phyloP scores from a whole-genome alignment of 2,797 vertebrate genomes.

The Ceryle rudis region DNA sequence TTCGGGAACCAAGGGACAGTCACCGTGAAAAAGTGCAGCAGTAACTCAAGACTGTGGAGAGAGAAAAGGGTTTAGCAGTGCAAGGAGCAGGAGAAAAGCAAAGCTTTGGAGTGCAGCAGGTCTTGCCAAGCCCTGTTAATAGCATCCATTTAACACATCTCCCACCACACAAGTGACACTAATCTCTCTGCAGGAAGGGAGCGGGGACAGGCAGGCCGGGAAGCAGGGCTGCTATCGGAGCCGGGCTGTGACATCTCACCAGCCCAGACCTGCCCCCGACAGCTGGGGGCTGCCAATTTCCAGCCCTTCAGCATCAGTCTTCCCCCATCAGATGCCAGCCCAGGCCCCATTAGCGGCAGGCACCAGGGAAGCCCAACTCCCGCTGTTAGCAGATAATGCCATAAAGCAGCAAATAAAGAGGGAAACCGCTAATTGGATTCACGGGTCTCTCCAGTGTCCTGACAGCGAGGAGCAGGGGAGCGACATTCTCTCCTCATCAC shows the following conservation, averaged over 20 bases:
- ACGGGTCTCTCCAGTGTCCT: not conserved
- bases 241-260: not conserved
- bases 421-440: slow-evolving; percentile 48
- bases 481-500: not conserved
- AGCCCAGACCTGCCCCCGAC: not conserved
- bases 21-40: not conserved
- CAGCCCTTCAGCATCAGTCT: not conserved
- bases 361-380: not conserved
- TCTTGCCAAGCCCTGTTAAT: slow-evolving; percentile 6
- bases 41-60: not conserved
- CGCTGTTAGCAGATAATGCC: slow-evolving; percentile 13
- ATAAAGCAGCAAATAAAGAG: slow-evolving; percentile 31
- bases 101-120: not conserved
- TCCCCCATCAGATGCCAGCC: slow-evolving; percentile 6
- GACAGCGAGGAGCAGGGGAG: not conserved
- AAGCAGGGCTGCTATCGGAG: not conserved
- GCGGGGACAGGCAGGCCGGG: not conserved
- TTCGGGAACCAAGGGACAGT: not conserved
- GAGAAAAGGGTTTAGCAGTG: not conserved
- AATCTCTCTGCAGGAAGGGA: not conserved
- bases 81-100: not conserved
- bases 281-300: not conserved
- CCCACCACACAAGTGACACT: not conserved
- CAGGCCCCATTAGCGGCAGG: slow-evolving; percentile 29
- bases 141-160: not conserved